phyloP scores from a whole-genome alignment of 2,888 invertebrate species.

The Pollenia labialis region DNA sequence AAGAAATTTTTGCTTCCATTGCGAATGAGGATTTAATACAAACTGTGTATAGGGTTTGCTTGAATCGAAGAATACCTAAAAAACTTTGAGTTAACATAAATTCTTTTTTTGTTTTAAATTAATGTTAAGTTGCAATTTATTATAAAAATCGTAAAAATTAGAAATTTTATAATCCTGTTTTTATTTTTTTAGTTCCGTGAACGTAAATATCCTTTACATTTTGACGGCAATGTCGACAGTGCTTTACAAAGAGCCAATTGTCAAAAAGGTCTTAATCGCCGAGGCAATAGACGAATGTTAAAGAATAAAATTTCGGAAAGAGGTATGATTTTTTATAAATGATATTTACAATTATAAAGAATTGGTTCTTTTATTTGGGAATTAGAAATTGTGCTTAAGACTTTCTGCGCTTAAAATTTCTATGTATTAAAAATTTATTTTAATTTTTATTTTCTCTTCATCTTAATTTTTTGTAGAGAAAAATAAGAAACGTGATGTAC shows the following conservation, averaged over 20 bases:
- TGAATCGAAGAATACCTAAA: no score
- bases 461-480: slow-evolving; percentile 79
- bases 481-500: slow-evolving; percentile 84
- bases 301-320: slow-evolving; percentile 83
- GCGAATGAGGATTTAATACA: no score
- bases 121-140: neutral
- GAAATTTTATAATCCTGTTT: neutral
- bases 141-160: neutral
- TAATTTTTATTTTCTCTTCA: neutral
- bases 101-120: neutral
- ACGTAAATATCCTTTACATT: slow-evolving; percentile 84
- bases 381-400: no score
- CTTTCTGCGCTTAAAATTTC: no score
- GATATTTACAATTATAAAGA: neutral
- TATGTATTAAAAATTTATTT: neutral
- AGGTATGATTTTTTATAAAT: slow-evolving; percentile 77
- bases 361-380: no score
- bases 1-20: no score
- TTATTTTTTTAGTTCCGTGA: slow-evolving; percentile 81
- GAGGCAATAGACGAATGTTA: slow-evolving; percentile 82
- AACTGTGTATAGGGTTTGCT: no score
- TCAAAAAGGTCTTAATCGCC: slow-evolving; percentile 82
- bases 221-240: slow-evolving; percentile 82
- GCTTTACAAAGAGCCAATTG: slow-evolving; percentile 84
- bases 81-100: no score